These are phyloP conservation scores for Apis florea DNA, from an alignment of 1,140 invertebrate genomes.

Conservation along the genomic window DNA sequence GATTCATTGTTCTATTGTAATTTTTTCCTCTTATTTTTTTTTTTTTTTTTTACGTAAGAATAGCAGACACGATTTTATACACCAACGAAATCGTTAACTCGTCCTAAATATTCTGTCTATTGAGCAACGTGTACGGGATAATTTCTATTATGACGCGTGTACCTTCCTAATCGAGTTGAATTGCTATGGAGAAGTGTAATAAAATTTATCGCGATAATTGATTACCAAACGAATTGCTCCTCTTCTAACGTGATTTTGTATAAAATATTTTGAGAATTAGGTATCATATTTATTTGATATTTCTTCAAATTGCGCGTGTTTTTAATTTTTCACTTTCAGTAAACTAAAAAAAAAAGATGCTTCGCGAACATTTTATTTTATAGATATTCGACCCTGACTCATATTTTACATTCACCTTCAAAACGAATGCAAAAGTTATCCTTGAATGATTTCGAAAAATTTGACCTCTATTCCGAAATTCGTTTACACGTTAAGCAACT, in stretches of 20 bases:
- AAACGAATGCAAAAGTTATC: background rate
- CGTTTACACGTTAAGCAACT: background rate
- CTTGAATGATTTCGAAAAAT: slow-evolving; percentile 24
- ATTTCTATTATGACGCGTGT: slow-evolving; percentile 42
- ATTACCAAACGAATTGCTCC: slow-evolving; percentile 11
- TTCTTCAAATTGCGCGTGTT: background rate
- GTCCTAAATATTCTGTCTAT: slow-evolving; percentile 30
- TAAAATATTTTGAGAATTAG: background rate
- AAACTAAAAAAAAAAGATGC: no score
- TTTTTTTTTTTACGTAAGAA: slow-evolving; percentile 14
- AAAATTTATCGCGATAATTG: slow-evolving; percentile 31
- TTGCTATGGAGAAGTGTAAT: slow-evolving; percentile 32
- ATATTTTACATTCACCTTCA: background rate
- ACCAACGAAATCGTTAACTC: slow-evolving; percentile 34
- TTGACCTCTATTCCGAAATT: background rate
- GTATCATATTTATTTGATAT: background rate
- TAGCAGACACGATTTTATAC: slow-evolving; percentile 4
- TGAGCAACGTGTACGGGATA: slow-evolving; percentile 14
- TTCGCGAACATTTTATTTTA: background rate
- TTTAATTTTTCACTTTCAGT: background rate
- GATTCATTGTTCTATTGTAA: background rate
- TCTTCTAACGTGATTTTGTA: background rate
- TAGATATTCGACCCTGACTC: background rate
- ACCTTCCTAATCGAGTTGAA: background rate
- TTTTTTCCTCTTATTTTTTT: slow-evolving; percentile 8